Evolutionary conservation across 2,797 vertebrate species (phyloP).

Genomic region (Sebastiscus albofasciatus): DNA sequence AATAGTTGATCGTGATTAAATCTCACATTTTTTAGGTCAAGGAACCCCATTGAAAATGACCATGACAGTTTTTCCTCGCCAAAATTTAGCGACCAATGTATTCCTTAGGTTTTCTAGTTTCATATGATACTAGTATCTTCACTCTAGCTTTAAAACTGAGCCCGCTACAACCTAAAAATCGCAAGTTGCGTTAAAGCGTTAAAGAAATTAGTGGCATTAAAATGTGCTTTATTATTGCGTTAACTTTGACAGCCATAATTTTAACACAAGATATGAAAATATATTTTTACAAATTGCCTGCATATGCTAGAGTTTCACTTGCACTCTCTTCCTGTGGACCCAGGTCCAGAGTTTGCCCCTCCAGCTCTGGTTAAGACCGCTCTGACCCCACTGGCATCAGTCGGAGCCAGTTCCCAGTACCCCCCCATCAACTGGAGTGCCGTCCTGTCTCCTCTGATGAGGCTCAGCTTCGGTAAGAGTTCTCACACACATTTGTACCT

Average conservation of each 20-base stretch:
- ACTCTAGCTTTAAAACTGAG: too few relatives aligned
- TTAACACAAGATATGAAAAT: background rate
- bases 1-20: background rate
- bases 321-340: background rate
- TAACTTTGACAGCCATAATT: background rate
- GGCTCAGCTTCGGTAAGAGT: conserved; percentile 80
- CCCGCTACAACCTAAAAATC: too few relatives aligned
- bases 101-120: too few relatives aligned
- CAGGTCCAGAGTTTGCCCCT: conserved; percentile 88
- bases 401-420: conserved; percentile 87
- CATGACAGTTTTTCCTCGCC: too few relatives aligned
- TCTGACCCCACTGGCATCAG: conserved; percentile 83
- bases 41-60: too few relatives aligned
- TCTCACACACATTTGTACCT: background rate
- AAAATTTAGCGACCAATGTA: too few relatives aligned
- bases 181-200: too few relatives aligned
- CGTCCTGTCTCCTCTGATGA: conserved; percentile 92
- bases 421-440: conserved; percentile 94
- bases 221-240: fast-evolving
- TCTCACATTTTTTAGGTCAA: too few relatives aligned
- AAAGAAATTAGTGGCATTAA: too few relatives aligned
- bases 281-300: background rate
- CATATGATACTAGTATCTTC: too few relatives aligned
- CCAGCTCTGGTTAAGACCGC: conserved; percentile 83
- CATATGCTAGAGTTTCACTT: background rate